Percentiles rank a stretch among this genome's conserved stretches.
Evolutionary conservation across 2,797 vertebrate genomes (phyloP).

Genomic region (Phalanger gymnotis): DNA sequence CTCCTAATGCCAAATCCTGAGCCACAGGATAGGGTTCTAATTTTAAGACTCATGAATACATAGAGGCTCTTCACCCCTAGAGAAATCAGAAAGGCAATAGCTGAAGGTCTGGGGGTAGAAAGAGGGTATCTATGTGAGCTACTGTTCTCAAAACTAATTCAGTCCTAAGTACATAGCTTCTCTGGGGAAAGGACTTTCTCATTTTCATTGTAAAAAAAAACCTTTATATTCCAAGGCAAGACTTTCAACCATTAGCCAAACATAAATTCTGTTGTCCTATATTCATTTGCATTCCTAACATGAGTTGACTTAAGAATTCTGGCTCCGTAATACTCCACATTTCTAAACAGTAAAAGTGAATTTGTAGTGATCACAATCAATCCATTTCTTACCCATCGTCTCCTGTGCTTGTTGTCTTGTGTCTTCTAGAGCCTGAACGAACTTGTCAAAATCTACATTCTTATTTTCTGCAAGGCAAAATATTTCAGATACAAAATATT

Average conservation of each 20-base stretch:
- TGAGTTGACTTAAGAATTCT: conserved; percentile 34
- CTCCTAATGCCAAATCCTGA: conserved; percentile 22
- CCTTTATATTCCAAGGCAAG: background rate
- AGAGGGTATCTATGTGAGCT: background rate
- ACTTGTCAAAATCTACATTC: conserved; percentile 61
- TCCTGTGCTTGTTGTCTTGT: conserved; percentile 24
- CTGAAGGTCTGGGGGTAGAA: background rate
- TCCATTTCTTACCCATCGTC: conserved; percentile 18
- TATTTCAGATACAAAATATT: background rate
- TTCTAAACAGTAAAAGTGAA: conserved; percentile 24
- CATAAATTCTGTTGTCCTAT: conserved; percentile 16
- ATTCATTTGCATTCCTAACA: conserved; percentile 30
- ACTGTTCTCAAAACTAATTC: background rate
- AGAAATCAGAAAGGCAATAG: background rate
- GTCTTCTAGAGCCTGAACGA: conserved; percentile 46
- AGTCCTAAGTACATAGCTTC: background rate
- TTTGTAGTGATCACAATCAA: background rate
- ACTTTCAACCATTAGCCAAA: conserved; percentile 39
- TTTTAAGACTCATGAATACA: conserved; percentile 6
- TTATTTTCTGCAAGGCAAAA: conserved; percentile 47
- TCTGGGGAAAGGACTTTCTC: background rate
- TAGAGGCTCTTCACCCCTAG: background rate
- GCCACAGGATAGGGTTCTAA: background rate
- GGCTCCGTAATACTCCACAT: background rate
- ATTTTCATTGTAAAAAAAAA: conserved; percentile 5